Percentiles rank a stretch among this genome's conserved stretches.
These are phyloP conservation scores for Barnardius zonarius DNA, from an alignment of 2,113 vertebrate species.

Conservation along the genomic window DNA sequence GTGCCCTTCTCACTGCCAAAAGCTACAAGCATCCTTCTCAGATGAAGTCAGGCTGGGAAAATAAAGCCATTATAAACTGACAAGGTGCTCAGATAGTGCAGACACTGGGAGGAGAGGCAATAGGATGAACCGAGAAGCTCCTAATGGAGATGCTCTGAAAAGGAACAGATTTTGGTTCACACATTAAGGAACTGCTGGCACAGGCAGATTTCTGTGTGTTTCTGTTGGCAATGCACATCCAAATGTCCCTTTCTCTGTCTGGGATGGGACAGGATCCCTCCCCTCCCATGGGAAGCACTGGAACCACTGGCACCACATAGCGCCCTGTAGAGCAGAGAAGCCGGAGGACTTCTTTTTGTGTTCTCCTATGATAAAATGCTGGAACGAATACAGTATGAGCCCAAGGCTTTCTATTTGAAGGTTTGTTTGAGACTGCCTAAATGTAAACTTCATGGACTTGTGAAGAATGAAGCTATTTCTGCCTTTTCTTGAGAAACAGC, in stretches of 20 bases:
- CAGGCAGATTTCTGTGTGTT: background rate
- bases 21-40: background rate
- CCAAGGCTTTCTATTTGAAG: background rate
- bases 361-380: background rate
- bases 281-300: fast-evolving
- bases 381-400: background rate
- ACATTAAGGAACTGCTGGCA: background rate
- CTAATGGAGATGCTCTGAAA: background rate
- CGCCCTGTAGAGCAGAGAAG: background rate
- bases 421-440: background rate
- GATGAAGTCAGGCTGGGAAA: background rate
- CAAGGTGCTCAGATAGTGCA: background rate
- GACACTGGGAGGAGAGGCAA: background rate
- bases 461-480: background rate
- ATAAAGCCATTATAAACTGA: background rate
- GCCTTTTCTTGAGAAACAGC: background rate
- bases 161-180: background rate
- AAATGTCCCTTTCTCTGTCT: background rate
- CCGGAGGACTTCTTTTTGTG: background rate
- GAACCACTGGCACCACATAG: background rate
- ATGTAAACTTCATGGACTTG: background rate
- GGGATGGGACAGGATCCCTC: background rate
- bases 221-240: fast-evolving
- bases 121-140: fast-evolving
- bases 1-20: background rate